These are phyloP conservation scores for Phrynocephalus vlangalii DNA, from an alignment of 2,797 vertebrate genomes.

Conservation along the genomic window DNA sequence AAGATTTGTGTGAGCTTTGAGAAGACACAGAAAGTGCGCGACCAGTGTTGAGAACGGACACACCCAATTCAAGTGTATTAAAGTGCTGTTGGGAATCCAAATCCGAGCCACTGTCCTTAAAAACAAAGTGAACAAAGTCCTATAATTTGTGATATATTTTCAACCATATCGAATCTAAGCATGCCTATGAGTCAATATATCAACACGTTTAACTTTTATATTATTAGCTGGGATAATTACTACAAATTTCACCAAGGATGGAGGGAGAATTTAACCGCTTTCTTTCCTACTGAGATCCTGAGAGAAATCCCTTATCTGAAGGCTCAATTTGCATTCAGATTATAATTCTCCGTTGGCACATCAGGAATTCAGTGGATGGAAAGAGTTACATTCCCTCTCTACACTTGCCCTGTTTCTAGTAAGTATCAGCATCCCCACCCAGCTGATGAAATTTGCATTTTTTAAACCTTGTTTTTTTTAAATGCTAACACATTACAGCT, in stretches of 20 bases:
- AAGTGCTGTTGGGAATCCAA: conserved; percentile 78
- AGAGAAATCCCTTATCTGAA: background rate
- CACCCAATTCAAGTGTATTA: conserved; percentile 71
- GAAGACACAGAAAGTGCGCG: conserved; percentile 79
- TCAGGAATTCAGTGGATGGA: background rate
- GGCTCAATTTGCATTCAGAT: background rate
- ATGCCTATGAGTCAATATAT: background rate
- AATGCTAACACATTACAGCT: background rate
- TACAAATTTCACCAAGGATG: background rate
- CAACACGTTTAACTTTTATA: background rate
- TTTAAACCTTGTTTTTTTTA: too few relatives aligned
- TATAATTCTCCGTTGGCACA: background rate
- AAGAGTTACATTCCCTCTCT: background rate
- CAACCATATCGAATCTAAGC: background rate
- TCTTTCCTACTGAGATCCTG: background rate
- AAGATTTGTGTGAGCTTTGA: conserved; percentile 80
- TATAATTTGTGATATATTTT: conserved; percentile 10
- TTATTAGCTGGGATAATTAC: background rate
- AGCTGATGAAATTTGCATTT: background rate
- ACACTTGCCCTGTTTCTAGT: background rate
- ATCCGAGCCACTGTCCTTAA: conserved; percentile 76
- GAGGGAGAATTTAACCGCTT: too few relatives aligned
- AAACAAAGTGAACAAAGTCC: conserved; percentile 41
- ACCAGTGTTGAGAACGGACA: conserved; percentile 74
- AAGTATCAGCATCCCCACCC: background rate